Evolutionary conservation across 2,113 vertebrate species (phyloP).

Genomic region (Hymenochirus boettgeri): DNA sequence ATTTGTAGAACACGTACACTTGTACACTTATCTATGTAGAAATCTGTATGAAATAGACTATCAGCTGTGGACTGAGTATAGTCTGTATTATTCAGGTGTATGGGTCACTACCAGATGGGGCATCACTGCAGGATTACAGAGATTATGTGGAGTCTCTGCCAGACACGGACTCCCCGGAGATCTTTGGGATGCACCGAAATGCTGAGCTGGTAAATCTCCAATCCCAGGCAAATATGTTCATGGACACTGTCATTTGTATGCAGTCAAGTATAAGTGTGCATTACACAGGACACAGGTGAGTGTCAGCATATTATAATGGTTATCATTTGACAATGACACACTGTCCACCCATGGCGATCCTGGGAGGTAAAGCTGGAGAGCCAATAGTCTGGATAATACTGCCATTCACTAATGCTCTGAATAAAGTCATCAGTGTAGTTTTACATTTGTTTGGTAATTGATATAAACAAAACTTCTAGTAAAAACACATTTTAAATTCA

Average conservation of each 20-base stretch:
- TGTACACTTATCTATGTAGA: too few relatives aligned
- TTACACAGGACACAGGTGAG: constrained; percentile 42
- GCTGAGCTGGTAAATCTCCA: constrained; percentile 38
- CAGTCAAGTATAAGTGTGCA: constrained; percentile 27
- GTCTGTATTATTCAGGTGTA: constrained; percentile 47
- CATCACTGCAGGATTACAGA: constrained; percentile 44
- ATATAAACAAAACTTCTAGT: too few relatives aligned
- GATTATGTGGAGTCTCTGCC: constrained; percentile 48
- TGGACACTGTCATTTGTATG: constrained; percentile 43
- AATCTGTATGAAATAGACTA: too few relatives aligned
- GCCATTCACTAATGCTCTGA: too few relatives aligned
- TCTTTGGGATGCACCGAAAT: constrained; percentile 51
- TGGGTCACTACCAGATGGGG: constrained; percentile 20
- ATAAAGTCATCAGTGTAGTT: too few relatives aligned
- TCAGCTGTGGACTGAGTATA: too few relatives aligned
- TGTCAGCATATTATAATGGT: too few relatives aligned
- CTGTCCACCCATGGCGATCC: neutral
- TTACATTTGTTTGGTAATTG: too few relatives aligned
- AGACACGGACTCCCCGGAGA: constrained; percentile 46
- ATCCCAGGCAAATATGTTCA: constrained; percentile 39
- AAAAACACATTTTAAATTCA: too few relatives aligned
- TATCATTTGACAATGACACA: neutral
- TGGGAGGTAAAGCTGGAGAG: neutral
- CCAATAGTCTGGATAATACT: too few relatives aligned
- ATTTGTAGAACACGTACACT: too few relatives aligned